A percentile compares a stretch with the other conserved stretches of the same genome.
These are phyloP conservation scores for Dasysyrphus tricinctus DNA, from an alignment of 2,888 invertebrate species.

Conservation along the genomic window DNA sequence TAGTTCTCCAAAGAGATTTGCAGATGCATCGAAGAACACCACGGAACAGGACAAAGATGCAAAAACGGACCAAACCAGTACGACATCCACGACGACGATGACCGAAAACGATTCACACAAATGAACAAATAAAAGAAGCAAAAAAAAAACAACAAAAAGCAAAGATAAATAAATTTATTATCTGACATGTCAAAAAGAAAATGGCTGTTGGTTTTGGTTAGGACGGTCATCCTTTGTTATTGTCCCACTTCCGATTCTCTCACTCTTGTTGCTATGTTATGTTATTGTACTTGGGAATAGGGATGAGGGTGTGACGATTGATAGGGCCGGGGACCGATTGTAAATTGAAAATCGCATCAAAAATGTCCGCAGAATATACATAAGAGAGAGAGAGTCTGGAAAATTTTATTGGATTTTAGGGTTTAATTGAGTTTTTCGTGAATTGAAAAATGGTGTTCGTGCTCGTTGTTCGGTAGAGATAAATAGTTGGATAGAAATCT, in stretches of 20 bases:
- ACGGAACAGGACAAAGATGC: slow-evolving; percentile 55
- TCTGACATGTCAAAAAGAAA: slow-evolving; percentile 71
- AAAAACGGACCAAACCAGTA: slow-evolving; percentile 42
- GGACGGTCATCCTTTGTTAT: slow-evolving; percentile 45
- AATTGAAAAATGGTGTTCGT: slow-evolving; percentile 35
- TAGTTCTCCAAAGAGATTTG: slow-evolving; percentile 41
- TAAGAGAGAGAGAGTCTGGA: slow-evolving; percentile 29
- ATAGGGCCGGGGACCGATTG: slow-evolving; percentile 38
- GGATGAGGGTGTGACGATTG: neutral
- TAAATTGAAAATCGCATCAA: slow-evolving; percentile 75
- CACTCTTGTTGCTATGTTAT: neutral
- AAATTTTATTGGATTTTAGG: slow-evolving; percentile 72
- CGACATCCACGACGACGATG: slow-evolving; percentile 10
- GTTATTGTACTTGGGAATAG: neutral
- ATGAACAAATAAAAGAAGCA: neutral
- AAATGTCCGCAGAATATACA: slow-evolving; percentile 57
- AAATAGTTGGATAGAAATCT: slow-evolving; percentile 37
- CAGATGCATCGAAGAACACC: slow-evolving; percentile 55
- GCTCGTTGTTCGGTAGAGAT: slow-evolving; percentile 1
- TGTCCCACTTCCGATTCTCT: slow-evolving; percentile 26
- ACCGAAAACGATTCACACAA: slow-evolving; percentile 5
- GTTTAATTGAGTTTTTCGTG: slow-evolving; percentile 73
- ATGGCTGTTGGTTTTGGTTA: slow-evolving; percentile 69
- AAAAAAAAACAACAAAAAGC: slow-evolving; percentile 21
- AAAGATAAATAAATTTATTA: slow-evolving; percentile 73